Evolutionary conservation across 2,888 invertebrate genomes (phyloP).

Genomic region (Peribatodes rhomboidaria): DNA sequence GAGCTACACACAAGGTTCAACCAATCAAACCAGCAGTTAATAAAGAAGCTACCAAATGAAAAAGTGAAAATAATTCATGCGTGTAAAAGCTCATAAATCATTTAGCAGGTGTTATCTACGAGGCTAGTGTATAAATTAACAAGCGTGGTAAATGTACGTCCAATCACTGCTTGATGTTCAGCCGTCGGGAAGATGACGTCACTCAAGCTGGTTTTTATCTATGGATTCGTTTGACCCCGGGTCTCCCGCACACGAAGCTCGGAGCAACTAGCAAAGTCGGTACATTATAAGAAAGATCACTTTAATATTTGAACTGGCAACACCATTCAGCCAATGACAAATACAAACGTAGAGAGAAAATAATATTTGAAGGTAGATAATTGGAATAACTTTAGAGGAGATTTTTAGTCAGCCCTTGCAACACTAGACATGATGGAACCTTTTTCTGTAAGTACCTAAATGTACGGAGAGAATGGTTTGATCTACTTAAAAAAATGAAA

Average conservation of each 20-base stretch:
- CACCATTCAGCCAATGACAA: not conserved
- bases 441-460: too few relatives aligned
- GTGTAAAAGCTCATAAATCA: slow-evolving; percentile 63
- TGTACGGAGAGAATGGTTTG: too few relatives aligned
- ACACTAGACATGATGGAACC: not conserved
- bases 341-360: not conserved
- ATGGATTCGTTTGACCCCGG: slow-evolving; percentile 78
- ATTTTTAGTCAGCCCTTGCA: not conserved
- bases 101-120: slow-evolving; percentile 61
- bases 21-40: slow-evolving; percentile 21
- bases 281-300: slow-evolving; percentile 1
- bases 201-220: slow-evolving; percentile 76
- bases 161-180: slow-evolving; percentile 62
- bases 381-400: too few relatives aligned
- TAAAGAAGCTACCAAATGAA: slow-evolving; percentile 39
- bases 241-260: slow-evolving; percentile 79
- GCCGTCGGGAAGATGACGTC: slow-evolving; percentile 60
- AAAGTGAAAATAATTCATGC: slow-evolving; percentile 56
- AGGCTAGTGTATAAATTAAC: slow-evolving; percentile 68
- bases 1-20: slow-evolving; percentile 6
- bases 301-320: not conserved
- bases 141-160: slow-evolving; percentile 75
- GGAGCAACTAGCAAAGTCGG: slow-evolving; percentile 22
- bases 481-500: too few relatives aligned
- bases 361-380: too few relatives aligned